Evolutionary conservation across 2,113 vertebrate genomes (phyloP), one percentile per base, ranked within the genome.

Genomic region (Mellivora capensis): DNA sequence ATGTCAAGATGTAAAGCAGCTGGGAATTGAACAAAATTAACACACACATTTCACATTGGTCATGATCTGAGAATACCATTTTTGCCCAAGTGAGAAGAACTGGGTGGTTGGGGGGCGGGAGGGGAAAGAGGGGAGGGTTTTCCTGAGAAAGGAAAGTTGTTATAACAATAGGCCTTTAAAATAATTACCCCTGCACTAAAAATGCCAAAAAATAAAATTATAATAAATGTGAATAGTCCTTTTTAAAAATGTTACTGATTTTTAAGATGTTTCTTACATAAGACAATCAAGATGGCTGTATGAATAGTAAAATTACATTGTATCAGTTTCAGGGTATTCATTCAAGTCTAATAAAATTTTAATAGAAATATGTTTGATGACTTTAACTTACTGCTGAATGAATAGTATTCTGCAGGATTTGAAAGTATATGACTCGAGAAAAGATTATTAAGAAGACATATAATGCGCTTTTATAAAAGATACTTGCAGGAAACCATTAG

Each of bases 401-500:
- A 77, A 71, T 97, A 88, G 8, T 84, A n/a, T 52, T 90, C 81
- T 76, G 87, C 0, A 0, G 85, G 80, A 61, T 82, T 96, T 69
- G 86, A 95, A 94, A 87, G 71, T 96, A 97, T 98, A 84, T 93
- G 86, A 80, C 80, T 96, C 31, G 27, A 97, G n/a, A 12, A 9
- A 97, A 97, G 74, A 97, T 87, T 98, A 81, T 97, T 83, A 98
- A 97, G 44, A 92, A 97, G 97, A 97, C 77, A 96, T 97, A 97
- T 96, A 97, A 96, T 95, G 83, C 90, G 94, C 82, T 98, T 97
- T 98, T 94, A 42, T 98, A 97, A 97, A 97, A 97, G 61, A 72
- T 97, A 97, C 97, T 98, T 98, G 98, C 81, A 95, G 96, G 87
- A 89, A 98, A 76, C 74, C 96, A 96, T 98, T 98, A 97, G 96